Evolutionary conservation across 92 coral and sea anemone genomes (phyloP).

Genomic region (Bergia puertoricense): DNA sequence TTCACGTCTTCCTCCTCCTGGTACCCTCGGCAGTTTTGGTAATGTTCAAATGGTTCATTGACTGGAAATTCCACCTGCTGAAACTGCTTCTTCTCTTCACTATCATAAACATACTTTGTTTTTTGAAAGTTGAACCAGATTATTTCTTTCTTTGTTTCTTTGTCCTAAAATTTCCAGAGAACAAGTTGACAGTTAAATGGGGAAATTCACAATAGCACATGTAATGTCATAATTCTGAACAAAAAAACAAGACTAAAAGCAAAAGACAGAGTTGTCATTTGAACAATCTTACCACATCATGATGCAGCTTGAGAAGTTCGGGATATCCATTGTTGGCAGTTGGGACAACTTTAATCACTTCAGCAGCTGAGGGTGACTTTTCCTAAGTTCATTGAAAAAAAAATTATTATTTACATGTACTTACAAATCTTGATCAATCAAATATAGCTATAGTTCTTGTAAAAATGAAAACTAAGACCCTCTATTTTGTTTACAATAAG

Average conservation of each 20-base stretch:
- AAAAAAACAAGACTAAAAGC: background rate
- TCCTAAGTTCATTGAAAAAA: conserved; percentile 51
- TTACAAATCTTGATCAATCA: too few species aligned
- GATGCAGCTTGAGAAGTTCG: conserved; percentile 89
- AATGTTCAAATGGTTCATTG: conserved; percentile 78
- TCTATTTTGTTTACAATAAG: too few species aligned
- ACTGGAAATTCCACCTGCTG: conserved; percentile 90
- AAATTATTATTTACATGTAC: background rate
- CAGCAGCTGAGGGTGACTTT: conserved; percentile 68
- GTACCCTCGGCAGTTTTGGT: conserved; percentile 85
- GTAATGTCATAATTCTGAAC: background rate
- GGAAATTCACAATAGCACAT: background rate
- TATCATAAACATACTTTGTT: conserved; percentile 93
- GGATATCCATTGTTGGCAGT: conserved; percentile 98
- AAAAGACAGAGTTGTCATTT: background rate
- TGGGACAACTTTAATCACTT: conserved; percentile 94
- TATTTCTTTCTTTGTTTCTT: conserved; percentile 74
- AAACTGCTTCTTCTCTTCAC: conserved; percentile 93
- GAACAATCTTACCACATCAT: conserved; percentile 69
- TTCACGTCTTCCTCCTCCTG: conserved; percentile 84
- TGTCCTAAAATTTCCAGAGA: conserved; percentile 56
- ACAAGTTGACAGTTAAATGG: conserved; percentile 17
- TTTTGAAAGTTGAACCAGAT: conserved; percentile 97
- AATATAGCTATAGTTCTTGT: too few species aligned
- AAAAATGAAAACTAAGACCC: too few species aligned